Percentiles rank a stretch among this genome's conserved stretches.
phyloP scores from a whole-genome alignment of 2,888 invertebrate genomes.

The Drosophila tripunctata region DNA sequence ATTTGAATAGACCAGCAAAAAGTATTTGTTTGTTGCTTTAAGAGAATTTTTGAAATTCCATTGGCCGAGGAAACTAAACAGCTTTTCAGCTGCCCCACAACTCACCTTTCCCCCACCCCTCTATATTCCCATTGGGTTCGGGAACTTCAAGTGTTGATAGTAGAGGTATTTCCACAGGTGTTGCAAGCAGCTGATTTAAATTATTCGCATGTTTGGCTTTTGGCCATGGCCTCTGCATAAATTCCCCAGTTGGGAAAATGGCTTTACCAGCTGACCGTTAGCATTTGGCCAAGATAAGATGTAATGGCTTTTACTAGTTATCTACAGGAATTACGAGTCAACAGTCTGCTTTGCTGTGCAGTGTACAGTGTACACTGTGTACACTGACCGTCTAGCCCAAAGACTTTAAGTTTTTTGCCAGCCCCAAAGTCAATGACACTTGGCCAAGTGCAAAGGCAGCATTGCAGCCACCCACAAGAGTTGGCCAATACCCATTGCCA shows the following conservation, averaged over 20 bases:
- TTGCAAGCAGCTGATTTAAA: conserved; percentile 68
- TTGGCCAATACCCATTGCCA: no score
- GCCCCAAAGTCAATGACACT: conserved; percentile 23
- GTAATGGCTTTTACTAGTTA: conserved; percentile 70
- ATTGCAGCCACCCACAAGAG: conserved; percentile 7
- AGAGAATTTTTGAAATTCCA: conserved; percentile 58
- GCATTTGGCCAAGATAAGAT: conserved; percentile 75
- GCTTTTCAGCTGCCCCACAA: not conserved
- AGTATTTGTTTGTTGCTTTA: conserved; percentile 25
- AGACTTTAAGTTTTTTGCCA: no score
- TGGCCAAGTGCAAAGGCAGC: no score
- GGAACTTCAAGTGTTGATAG: conserved; percentile 36
- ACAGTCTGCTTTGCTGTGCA: no score
- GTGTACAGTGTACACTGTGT: no score
- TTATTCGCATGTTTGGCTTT: conserved; percentile 70
- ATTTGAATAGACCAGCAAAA: not conserved
- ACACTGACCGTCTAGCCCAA: no score
- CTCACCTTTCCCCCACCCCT: no score
- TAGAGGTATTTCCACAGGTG: conserved; percentile 66
- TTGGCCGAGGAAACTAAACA: conserved; percentile 14
- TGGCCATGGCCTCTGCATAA: conserved; percentile 55
- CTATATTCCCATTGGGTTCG: no score
- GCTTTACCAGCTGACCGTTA: conserved; percentile 48
- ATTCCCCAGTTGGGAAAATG: conserved; percentile 36
- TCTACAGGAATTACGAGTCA: conserved; percentile 48